Base-by-base conservation (phyloP, 1,140 invertebrate species). In the Pentalonia nigronervosa region DNA sequence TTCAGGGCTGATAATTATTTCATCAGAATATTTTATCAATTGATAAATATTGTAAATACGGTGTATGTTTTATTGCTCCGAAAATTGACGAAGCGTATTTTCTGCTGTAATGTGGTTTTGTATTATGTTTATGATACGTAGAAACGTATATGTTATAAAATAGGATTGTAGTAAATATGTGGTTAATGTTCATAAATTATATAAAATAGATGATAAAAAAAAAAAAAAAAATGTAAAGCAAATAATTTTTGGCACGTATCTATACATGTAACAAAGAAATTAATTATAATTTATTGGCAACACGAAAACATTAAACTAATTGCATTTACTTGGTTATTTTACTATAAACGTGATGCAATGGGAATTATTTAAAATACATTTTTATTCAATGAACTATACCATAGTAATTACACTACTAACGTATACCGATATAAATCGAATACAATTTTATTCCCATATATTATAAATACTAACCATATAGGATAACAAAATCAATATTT, bases 81-180 rank as follows among this genome's bases (percentile, higher is more conserved):
- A 36, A 25, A 84, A 84, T 84, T 9, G 36, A 84, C 83, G 36
- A 84, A 2, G 83, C 34, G 21, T 41, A 84, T 67, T 14, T 67
- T 67, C 11, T 67, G 60, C 11, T 67, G 30, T n/a, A 67, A 67
- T 30, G 30, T 67, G 14, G 11, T 67, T 67, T n/a, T 67, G 11
- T 67, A n/a, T n/a, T 67, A 67, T 67, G 17, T 56, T 7, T 17
- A 67, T 60, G 25, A 60, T 60, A 0, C n/a, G 11, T 67, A 67
- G 60, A 11, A n/a, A 17, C 6, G n/a, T n/a, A n/a, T 67, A 17
- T 67, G 3, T n/a, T 67, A 67, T 67, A 17, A 17, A 67, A 67
- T 0, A n/a, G n/a, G 4, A n/a, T 14, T 6, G 25, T 1, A 17
- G 11, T 17, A n/a, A 6, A n/a, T n/a, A n/a, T 8, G 30, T 9